Base-by-base conservation (phyloP, 2,888 invertebrate genomes). In the Candidula unifasciata region DNA sequence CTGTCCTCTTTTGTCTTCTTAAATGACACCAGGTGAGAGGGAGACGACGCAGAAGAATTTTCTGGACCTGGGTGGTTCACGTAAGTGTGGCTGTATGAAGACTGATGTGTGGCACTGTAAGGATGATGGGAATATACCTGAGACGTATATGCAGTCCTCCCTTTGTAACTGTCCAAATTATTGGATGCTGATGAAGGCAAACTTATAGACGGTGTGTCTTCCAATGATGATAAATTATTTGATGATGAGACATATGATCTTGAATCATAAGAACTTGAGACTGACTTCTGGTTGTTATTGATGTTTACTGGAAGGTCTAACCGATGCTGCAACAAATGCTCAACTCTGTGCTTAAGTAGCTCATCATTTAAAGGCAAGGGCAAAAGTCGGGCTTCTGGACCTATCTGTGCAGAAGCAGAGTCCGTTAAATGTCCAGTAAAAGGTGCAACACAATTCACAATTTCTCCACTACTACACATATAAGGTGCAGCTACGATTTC, bases 261-360 rank as follows among this genome's bases (percentile, higher is more conserved):
- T 52, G 80, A 35, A 74, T 80, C 64, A 60, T 79, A 64, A 27
- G 83, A 77, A n/a, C 64, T 52, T 71, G 77, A 69, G 77, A 73
- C 60, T 73, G 64, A 30, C 24, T 54, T 60, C 13, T 76, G 71
- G 37, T 73, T 76, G 54, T 76, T 82, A 30, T 52, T 44, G 33
- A 44, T 71, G 54, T n/a, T 74, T 27, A 37, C 16, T 35, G 80
- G 54, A 24, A 54, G 33, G 5, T 30, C 68, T 73, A 71, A 35
- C 33, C 66, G 66, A 24, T 71, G 77, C 37, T 76, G 84, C 68
- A 81, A 52, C 27, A 84, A 37, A 27, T 60, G 80, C 60, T 81
- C 84, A 44, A 84, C 73, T 66, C 74, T 80, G 60, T 84, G 81
- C 37, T 80, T 84, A 30, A 77, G 76, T 1, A 57, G n/a, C 10